Base-by-base conservation (phyloP, 2,888 invertebrate species). In the Coleophora flavipennella region DNA sequence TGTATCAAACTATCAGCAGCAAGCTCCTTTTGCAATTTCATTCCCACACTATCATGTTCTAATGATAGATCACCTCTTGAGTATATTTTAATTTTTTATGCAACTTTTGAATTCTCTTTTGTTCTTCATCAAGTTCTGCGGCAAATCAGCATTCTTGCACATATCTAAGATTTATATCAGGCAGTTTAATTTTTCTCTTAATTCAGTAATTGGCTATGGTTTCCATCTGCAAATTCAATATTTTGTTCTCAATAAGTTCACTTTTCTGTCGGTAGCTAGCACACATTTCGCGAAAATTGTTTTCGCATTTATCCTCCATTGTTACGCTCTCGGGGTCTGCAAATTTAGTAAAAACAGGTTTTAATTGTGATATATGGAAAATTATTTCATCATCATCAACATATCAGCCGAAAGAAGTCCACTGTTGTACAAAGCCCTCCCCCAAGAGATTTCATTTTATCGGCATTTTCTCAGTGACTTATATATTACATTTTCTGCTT, bases 221-320 rank as follows among this genome's bases (percentile, higher is more conserved):
- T 36, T 75, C 68, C 0, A 81, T 55, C 42, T 73, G 66, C 8
- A 74, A 55, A 43, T 79, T 70, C 1, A 81, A 42, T 29, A 79
- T 45, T 59, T 78, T 74, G 31, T 76, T 73, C 33, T 79, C 77
- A 41, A 79, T 53, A 0, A 71, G 11, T 0, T 67, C 56, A 0
- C 58, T 55, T 51, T 81, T 84, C 10, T 68, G 59, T 13, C 76
- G 64, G 27, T 81, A 83, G 0, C 78, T 74, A 0, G 67, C 46
- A 14, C 77, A 79, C 55, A 68, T 67, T 48, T 72, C 76, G 0
- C 81, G n/a, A 73, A 36, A 71, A 77, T 7, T 60, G 51, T 55
- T 65, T 47, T 83, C 81, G 42, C 78, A 79, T 57, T 75, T 70
- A 1, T 67, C 67, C 49, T 68, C 72, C 12, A 74, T 43, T 3